Evolutionary conservation across 2,113 vertebrate species (phyloP).

Genomic region (Aspiorhynchus laticeps): DNA sequence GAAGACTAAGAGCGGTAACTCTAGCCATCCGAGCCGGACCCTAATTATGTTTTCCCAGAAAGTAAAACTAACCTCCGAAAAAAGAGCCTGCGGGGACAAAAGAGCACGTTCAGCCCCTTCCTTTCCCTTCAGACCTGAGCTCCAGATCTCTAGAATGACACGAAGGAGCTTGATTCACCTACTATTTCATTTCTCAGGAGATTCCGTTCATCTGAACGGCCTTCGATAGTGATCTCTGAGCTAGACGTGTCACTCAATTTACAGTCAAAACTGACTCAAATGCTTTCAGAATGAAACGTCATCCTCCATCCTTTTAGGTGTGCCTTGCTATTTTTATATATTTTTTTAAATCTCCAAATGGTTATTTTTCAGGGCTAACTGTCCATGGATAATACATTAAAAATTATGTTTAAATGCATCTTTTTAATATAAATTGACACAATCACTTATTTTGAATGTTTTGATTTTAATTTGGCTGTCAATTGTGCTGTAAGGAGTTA

Average conservation of each 20-base stretch:
- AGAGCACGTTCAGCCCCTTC: slow-evolving; percentile 19
- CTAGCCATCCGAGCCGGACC: slow-evolving; percentile 39
- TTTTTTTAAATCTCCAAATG: not conserved
- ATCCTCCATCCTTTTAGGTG: not conserved
- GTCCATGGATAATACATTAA: too few species aligned
- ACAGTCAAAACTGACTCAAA: not conserved
- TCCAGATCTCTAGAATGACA: slow-evolving; percentile 34
- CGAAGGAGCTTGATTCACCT: not conserved
- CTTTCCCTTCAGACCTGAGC: slow-evolving; percentile 1
- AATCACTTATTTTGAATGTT: not conserved
- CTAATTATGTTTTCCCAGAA: slow-evolving; percentile 58
- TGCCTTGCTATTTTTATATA: not conserved
- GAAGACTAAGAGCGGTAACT: slow-evolving; percentile 46
- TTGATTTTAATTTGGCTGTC: not conserved
- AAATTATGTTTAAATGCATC: not conserved
- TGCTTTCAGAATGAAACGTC: not conserved
- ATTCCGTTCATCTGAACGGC: not conserved
- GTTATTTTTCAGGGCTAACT: not conserved
- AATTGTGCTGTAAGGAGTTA: not conserved
- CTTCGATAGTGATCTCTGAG: not conserved
- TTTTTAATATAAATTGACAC: not conserved
- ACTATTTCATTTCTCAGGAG: slow-evolving; percentile 25
- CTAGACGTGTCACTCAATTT: not conserved
- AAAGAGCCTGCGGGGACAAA: slow-evolving; percentile 45
- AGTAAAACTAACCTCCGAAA: slow-evolving; percentile 50